Conservation (phyloP, 2,888 invertebrate species). For the Cosmia pyralina region DNA sequence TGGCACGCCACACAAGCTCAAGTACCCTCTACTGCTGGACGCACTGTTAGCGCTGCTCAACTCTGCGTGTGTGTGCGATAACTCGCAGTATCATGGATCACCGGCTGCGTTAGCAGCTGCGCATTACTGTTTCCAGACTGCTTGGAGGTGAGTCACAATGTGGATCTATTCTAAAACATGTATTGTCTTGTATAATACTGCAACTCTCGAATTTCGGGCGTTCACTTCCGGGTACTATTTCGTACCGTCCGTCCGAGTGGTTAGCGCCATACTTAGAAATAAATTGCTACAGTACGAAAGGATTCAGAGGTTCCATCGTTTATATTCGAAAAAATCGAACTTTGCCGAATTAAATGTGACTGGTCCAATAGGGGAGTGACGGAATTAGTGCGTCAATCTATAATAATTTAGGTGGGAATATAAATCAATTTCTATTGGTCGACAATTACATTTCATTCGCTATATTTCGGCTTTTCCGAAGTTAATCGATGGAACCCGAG, state of each 20-base stretch:
- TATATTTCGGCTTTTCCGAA: no score
- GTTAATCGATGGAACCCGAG: no score
- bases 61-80: slow-evolving; percentile 93
- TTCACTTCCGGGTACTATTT: not conserved
- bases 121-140: slow-evolving; percentile 97
- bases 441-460: no score
- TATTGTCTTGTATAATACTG: not conserved
- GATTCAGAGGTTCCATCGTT: no score
- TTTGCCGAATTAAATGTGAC: no score
- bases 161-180: not conserved
- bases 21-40: slow-evolving; percentile 96
- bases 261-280: not conserved
- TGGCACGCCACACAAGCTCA: slow-evolving; percentile 97
- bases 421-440: no score
- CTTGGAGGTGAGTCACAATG: slow-evolving; percentile 91
- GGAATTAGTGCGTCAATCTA: no score
- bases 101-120: slow-evolving; percentile 94
- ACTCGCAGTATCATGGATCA: slow-evolving; percentile 86
- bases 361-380: no score
- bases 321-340: no score
- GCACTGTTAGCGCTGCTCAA: slow-evolving; percentile 95
- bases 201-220: not conserved
- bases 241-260: not conserved
- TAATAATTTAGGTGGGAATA: no score
- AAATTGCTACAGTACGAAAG: not conserved